Percentiles rank a stretch among this genome's conserved stretches.
Conservation (phyloP, 2,888 invertebrate genomes). For the Andrena bicolor region DNA sequence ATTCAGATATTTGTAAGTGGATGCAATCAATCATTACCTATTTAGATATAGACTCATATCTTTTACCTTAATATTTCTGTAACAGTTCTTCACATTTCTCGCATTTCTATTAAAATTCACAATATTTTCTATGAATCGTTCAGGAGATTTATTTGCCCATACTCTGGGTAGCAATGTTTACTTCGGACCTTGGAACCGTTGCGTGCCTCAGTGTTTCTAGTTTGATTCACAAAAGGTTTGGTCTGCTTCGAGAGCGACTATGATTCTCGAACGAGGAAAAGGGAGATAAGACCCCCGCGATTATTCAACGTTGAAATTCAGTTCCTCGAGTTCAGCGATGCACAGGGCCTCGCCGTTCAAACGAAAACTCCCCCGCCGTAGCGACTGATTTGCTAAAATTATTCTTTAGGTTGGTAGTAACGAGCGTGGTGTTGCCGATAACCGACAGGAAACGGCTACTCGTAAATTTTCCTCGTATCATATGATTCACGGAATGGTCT, state of each 20-base stretch:
- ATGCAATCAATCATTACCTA: too few species aligned
- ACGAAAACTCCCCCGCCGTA: slow-evolving; percentile 43
- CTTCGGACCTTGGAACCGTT: slow-evolving; percentile 47
- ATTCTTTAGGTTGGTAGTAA: slow-evolving; percentile 58
- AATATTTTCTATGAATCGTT: too few species aligned
- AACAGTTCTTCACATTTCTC: background rate
- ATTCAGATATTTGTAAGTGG: too few species aligned
- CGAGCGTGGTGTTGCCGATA: slow-evolving; percentile 61
- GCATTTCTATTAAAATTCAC: too few species aligned
- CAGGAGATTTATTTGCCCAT: slow-evolving; percentile 16
- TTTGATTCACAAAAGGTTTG: slow-evolving; percentile 68
- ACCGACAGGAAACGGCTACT: slow-evolving; percentile 57
- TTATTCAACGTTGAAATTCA: slow-evolving; percentile 55
- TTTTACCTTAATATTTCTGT: too few species aligned
- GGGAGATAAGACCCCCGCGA: slow-evolving; percentile 46
- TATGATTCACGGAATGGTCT: slow-evolving; percentile 62
- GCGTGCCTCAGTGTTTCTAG: slow-evolving; percentile 76
- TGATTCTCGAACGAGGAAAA: slow-evolving; percentile 41
- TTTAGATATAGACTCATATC: too few species aligned
- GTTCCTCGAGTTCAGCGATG: slow-evolving; percentile 39
- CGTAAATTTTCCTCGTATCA: slow-evolving; percentile 59
- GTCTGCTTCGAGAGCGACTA: slow-evolving; percentile 46
- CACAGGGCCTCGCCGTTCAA: slow-evolving; percentile 14
- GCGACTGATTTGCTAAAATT: slow-evolving; percentile 60
- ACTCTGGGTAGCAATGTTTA: background rate